These are phyloP conservation scores for Scylla paramamosain DNA, from an alignment of 1,140 invertebrate species.

Conservation along the genomic window DNA sequence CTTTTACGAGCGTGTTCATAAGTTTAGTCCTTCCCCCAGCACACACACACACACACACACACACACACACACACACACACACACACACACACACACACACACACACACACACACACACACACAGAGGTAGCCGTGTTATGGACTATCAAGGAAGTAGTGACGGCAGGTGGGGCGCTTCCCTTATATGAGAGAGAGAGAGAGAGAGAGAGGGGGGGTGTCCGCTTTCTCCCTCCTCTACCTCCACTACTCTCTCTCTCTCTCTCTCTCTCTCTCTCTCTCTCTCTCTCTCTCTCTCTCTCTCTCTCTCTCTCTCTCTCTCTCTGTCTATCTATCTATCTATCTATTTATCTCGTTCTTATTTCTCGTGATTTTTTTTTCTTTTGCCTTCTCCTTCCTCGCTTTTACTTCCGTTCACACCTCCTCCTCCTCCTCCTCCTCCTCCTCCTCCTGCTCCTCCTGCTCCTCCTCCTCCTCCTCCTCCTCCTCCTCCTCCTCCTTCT, in stretches of 20 bases:
- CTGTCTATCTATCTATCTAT: not conserved
- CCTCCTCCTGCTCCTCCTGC: too few relatives aligned
- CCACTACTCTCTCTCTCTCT: not conserved
- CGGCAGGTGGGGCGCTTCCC: not conserved
- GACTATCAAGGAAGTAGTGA: conserved; percentile 21
- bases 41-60: not conserved
- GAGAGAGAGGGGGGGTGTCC: not conserved
- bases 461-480: too few relatives aligned
- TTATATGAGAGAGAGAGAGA: not conserved
- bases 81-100: not conserved
- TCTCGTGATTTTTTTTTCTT: too few relatives aligned
- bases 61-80: not conserved
- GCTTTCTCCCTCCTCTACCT: not conserved
- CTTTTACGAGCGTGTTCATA: too few relatives aligned
- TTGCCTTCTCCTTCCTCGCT: too few relatives aligned
- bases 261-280: conserved; percentile 13
- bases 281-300: conserved; percentile 17
- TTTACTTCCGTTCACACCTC: too few relatives aligned
- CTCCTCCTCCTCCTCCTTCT: too few relatives aligned
- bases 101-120: not conserved
- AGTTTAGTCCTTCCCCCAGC: too few relatives aligned
- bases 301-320: conserved; percentile 18
- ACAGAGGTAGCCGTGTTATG: not conserved
- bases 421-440: too few relatives aligned
- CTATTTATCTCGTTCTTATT: too few relatives aligned